These are phyloP conservation scores for Andrena hattorfiana DNA, from an alignment of 2,888 invertebrate genomes.

Conservation along the genomic window DNA sequence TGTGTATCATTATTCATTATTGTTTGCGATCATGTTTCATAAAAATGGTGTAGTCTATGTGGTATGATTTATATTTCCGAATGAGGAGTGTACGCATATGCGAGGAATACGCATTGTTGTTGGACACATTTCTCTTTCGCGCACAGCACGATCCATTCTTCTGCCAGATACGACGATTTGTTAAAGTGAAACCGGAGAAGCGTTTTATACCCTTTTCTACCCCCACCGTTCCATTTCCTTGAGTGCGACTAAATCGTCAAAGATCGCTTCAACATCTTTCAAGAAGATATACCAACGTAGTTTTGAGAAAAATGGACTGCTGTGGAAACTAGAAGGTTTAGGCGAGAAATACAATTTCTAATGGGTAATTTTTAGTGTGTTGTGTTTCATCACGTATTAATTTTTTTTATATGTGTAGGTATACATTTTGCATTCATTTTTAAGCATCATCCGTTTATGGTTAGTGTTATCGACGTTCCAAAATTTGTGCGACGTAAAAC, in stretches of 20 bases:
- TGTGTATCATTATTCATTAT: not conserved
- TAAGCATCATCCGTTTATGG: not conserved
- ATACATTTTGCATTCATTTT: not conserved
- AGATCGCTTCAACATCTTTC: constrained; percentile 47
- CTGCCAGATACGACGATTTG: constrained; percentile 32
- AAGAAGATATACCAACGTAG: constrained; percentile 5
- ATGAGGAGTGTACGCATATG: not conserved
- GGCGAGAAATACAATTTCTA: constrained; percentile 27
- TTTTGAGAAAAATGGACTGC: constrained; percentile 27
- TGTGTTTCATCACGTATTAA: not conserved
- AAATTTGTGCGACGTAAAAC: not conserved
- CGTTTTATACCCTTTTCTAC: constrained; percentile 15
- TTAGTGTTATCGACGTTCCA: not conserved
- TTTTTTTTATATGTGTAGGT: no score
- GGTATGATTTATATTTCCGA: not conserved
- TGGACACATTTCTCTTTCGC: constrained; percentile 15
- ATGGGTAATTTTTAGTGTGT: constrained; percentile 33
- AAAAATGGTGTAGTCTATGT: not conserved
- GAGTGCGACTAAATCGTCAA: constrained; percentile 49
- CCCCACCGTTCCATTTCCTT: constrained; percentile 29
- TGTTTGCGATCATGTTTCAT: not conserved
- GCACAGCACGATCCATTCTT: constrained; percentile 24
- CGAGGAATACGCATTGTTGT: constrained; percentile 14
- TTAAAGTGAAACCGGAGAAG: constrained; percentile 39
- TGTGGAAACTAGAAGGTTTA: constrained; percentile 6